Conservation (phyloP, 2,797 vertebrate species). For the Peromyscus attwateri region DNA sequence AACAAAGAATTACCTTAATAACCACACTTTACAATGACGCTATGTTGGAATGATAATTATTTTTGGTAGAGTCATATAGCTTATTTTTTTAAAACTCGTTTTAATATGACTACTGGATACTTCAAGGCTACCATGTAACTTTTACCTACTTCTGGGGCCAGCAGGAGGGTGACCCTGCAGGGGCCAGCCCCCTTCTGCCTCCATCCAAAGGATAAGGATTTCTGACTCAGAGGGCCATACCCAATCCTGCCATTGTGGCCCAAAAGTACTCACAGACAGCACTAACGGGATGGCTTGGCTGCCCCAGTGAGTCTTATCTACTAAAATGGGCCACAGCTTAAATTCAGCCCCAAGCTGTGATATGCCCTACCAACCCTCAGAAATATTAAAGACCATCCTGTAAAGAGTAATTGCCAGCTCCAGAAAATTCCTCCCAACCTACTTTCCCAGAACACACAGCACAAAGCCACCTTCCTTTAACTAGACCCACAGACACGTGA, state of each 20-base stretch:
- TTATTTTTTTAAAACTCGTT: neutral
- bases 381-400: neutral
- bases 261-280: neutral
- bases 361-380: neutral
- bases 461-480: neutral
- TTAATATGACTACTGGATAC: neutral
- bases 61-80: neutral
- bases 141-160: neutral
- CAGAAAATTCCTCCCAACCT: neutral
- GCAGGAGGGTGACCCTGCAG: neutral
- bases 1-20: neutral
- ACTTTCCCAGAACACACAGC: neutral
- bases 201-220: neutral
- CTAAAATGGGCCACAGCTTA: neutral
- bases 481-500: neutral
- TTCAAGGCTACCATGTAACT: fast-evolving
- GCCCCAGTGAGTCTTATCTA: neutral
- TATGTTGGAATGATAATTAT: neutral
- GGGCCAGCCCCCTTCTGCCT: neutral
- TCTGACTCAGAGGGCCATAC: neutral
- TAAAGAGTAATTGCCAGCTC: neutral
- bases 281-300: neutral
- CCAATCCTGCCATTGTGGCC: fast-evolving
- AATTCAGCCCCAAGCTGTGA: neutral
- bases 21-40: neutral